These are phyloP conservation scores for Molossus alvarezi DNA, from an alignment of 2,797 vertebrate species.

Conservation along the genomic window DNA sequence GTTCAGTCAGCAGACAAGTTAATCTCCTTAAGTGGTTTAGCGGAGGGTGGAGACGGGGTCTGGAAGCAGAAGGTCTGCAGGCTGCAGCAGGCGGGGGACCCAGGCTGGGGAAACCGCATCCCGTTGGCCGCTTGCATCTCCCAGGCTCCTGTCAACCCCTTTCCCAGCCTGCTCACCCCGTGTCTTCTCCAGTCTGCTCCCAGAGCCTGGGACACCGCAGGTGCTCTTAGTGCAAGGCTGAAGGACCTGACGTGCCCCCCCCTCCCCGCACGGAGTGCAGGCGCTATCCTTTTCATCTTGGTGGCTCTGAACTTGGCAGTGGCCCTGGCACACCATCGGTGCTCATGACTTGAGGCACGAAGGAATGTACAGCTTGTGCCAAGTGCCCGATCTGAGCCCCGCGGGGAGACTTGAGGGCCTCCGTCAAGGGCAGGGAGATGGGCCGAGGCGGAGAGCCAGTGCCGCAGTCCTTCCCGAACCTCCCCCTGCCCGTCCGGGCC, in stretches of 20 bases:
- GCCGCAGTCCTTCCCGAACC: no score
- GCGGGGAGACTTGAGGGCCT: neutral
- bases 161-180: neutral
- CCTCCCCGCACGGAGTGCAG: fast-evolving
- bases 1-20: slow-evolving; percentile 91
- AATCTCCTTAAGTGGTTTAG: slow-evolving; percentile 91
- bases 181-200: neutral
- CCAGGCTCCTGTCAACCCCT: no score
- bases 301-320: neutral
- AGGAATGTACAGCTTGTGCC: neutral
- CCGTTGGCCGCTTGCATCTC: neutral
- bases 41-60: slow-evolving; percentile 75
- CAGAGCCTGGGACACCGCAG: neutral
- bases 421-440: neutral
- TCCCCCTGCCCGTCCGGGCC: neutral
- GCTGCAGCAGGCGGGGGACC: neutral
- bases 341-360: neutral
- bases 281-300: neutral
- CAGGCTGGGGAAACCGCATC: neutral
- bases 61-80: neutral
- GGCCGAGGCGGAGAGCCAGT: neutral
- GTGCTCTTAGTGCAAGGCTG: no score
- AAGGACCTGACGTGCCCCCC: neutral
- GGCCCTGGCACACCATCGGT: neutral
- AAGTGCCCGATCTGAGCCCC: neutral